phyloP scores from a whole-genome alignment of 2,888 invertebrate genomes.

The Megastigmus dorsalis region DNA sequence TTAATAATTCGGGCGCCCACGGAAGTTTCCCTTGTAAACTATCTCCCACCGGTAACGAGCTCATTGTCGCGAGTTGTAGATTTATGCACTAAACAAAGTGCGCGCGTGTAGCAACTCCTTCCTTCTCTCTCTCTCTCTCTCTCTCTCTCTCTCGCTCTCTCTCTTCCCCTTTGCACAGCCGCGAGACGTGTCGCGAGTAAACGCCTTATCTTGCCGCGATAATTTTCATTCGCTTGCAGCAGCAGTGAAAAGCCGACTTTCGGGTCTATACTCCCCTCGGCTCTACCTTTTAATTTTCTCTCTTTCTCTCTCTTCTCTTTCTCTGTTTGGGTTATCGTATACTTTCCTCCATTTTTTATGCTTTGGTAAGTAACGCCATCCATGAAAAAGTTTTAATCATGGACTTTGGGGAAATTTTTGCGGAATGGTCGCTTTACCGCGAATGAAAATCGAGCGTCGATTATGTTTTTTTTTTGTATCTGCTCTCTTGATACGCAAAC shows the following conservation, averaged over 20 bases:
- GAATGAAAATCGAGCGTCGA: no score
- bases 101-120: not conserved
- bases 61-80: conserved; percentile 37
- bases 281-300: no score
- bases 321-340: no score
- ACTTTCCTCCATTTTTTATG: no score
- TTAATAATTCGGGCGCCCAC: conserved; percentile 27
- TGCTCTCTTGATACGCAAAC: no score
- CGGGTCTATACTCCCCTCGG: no score
- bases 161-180: no score
- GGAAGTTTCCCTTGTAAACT: conserved; percentile 33
- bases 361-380: no score
- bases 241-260: not conserved
- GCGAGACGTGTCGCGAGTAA: not conserved
- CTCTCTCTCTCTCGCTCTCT: not conserved
- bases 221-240: conserved; percentile 11
- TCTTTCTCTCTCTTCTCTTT: not conserved
- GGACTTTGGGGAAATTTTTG: no score
- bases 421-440: no score
- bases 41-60: conserved; percentile 40
- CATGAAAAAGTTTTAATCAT: no score
- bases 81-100: conserved; percentile 41
- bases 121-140: not conserved
- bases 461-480: no score
- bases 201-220: conserved; percentile 27